Evolutionary conservation across 2,888 invertebrate genomes (phyloP), one percentile per base, ranked within the genome.

Genomic region (Thalpophila matura): DNA sequence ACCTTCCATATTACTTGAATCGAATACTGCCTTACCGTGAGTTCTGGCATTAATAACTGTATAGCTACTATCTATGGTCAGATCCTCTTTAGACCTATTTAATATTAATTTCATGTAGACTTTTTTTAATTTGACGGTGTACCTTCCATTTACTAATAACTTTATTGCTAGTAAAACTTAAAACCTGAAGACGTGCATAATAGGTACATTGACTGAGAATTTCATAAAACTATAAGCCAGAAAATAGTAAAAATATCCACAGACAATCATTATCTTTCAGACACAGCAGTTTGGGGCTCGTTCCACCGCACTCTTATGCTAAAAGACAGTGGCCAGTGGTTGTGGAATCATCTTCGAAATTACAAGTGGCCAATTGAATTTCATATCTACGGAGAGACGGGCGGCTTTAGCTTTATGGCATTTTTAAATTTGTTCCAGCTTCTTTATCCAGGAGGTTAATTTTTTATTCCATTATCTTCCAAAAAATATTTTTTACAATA

Each of bases 371-470:
- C 94, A 0, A 57, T 95, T 3, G 94, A 95, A 77, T 42, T 94
- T 9, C 89, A 91, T 55, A 77, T 90, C 16, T 82, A 80, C 22
- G 85, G 81, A 9, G 89, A 89, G 53, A 76, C 64, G 6, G 82
- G 80, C 4, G 83, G 86, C 26, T 87, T 80, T 56, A 89, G 88
- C 59, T 89, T 90, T 26, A 93, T 94, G 92, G 89, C 87, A 0
- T 89, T 87, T 53, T 65, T 94, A 33, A 87, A 94, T 68, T 79
- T 95, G 4, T 90, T 88, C 51, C 79, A 69, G 33, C 72, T 95
- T 10, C 86, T 94, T 1, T 93, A 93, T 75, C 91, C 94, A 35
- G 95, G 94, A 84, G 93, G 94, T 93, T 72, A 60, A n/a, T 7
- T 18, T n/a, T 14, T 12, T 27, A 24, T 6, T 26, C 4, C 12